Evolutionary conservation across 1,140 invertebrate genomes (phyloP).

Genomic region (Tachypleus tridentatus): DNA sequence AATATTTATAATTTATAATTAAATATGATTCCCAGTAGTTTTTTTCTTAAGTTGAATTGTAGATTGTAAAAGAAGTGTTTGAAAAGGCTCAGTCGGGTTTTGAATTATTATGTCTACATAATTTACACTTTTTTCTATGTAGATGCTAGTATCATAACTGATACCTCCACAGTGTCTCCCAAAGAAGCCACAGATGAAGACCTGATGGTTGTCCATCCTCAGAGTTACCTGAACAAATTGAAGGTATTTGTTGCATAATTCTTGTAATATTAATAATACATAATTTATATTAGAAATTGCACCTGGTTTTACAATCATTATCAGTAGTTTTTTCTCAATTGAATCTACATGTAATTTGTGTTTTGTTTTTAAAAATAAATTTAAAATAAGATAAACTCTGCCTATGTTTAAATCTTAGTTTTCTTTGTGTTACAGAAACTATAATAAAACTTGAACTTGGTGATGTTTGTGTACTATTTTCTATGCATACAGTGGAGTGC

Average conservation of each 20-base stretch:
- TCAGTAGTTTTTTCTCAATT: neutral
- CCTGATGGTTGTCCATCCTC: slow-evolving; percentile 54
- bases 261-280: neutral
- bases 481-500: slow-evolving; percentile 53
- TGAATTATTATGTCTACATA: neutral
- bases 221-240: slow-evolving; percentile 53
- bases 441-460: too few relatives aligned
- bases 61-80: too few relatives aligned
- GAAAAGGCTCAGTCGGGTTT: too few relatives aligned
- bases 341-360: too few relatives aligned
- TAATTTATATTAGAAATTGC: slow-evolving; percentile 1
- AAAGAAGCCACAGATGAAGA: slow-evolving; percentile 54
- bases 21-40: too few relatives aligned
- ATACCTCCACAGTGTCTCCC: slow-evolving; percentile 40
- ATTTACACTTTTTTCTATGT: slow-evolving; percentile 12
- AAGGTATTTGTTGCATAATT: slow-evolving; percentile 16
- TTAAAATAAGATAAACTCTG: too few relatives aligned
- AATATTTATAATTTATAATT: too few relatives aligned
- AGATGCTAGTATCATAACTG: slow-evolving; percentile 33
- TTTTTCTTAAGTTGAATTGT: too few relatives aligned
- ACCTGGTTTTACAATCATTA: slow-evolving; percentile 4
- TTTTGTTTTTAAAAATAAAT: too few relatives aligned
- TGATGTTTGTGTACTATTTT: neutral
- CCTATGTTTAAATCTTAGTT: too few relatives aligned
- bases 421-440: too few relatives aligned